Evolutionary conservation across 2,888 invertebrate genomes (phyloP).

Genomic region (Drosophila subquinaria): DNA sequence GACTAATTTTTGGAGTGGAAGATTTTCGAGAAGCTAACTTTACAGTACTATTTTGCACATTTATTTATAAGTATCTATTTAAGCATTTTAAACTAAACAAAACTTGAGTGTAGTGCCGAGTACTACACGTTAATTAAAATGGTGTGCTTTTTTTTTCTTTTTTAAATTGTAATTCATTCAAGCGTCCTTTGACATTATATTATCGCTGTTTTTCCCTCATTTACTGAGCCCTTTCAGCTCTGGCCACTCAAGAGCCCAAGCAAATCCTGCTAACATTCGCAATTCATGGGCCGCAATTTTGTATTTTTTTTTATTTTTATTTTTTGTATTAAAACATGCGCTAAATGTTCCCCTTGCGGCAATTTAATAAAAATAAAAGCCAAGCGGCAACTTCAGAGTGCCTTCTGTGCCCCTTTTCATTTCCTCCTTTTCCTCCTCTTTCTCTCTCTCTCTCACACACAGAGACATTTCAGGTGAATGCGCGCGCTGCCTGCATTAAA

Average conservation of each 20-base stretch:
- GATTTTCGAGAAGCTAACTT: neutral
- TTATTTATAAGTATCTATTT: slow-evolving; percentile 2
- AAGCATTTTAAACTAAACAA: neutral
- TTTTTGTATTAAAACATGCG: slow-evolving; percentile 70
- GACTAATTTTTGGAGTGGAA: neutral
- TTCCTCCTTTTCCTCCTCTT: neutral
- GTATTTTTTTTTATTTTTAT: slow-evolving; percentile 34
- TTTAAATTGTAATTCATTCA: slow-evolving; percentile 37
- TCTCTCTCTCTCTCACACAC: slow-evolving; percentile 3
- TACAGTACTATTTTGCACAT: slow-evolving; percentile 1
- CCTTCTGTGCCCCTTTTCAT: neutral
- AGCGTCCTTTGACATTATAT: slow-evolving; percentile 42
- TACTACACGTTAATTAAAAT: slow-evolving; percentile 29
- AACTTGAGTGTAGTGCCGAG: slow-evolving; percentile 22
- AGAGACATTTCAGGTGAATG: slow-evolving; percentile 50
- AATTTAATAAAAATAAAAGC: slow-evolving; percentile 78
- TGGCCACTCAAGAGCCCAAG: slow-evolving; percentile 48
- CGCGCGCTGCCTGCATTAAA: slow-evolving; percentile 69
- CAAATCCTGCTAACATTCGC: slow-evolving; percentile 15
- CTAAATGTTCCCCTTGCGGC: slow-evolving; percentile 79
- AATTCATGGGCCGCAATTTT: slow-evolving; percentile 46
- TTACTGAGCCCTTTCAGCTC: slow-evolving; percentile 18
- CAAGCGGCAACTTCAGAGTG: slow-evolving; percentile 49
- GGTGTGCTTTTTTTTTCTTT: slow-evolving; percentile 15
- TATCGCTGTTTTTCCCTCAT: slow-evolving; percentile 18